Evolutionary conservation across 2,888 invertebrate genomes (phyloP), one percentile per base, ranked within the genome.

Genomic region (Carcina quercana): DNA sequence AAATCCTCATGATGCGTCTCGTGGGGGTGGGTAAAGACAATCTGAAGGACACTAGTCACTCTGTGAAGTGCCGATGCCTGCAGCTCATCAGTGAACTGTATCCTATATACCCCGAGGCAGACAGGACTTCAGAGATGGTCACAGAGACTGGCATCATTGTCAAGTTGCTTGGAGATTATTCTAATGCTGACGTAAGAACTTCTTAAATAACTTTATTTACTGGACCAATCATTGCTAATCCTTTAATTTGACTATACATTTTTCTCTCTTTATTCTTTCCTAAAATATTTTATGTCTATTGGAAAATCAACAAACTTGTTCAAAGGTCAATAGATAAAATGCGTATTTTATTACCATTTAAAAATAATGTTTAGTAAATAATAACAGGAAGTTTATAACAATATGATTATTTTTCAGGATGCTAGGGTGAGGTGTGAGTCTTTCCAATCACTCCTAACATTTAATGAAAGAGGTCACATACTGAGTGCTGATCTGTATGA

Each of bases 371-470:
- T n/a, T n/a, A n/a, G n/a, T n/a, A n/a, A n/a, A n/a, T n/a, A n/a
- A n/a, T n/a, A n/a, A n/a, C n/a, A n/a, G n/a, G n/a, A n/a, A n/a
- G n/a, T n/a, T n/a, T n/a, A n/a, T n/a, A n/a, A n/a, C n/a, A n/a
- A n/a, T n/a, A n/a, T n/a, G n/a, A n/a, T n/a, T n/a, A n/a, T 34
- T 10, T 42, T 36, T 1, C 87, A 94, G 76, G 97, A 97, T 85
- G 94, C 97, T 0, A 86, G 97, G 54, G 97, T 97, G 4, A 86
- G 97, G 20, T 92, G 94, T 42, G 92, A 93, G 64, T 94, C 97
- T 1, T 93, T 97, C 60, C 89, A 92, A 51, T 92, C 96, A 1
- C 88, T 97, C 64, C 89, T 97, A 26, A 88, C 89, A 12, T 83
- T 97, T 6, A 93, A 96, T 53, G 90, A 92, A 44, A 86, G 96